Conservation (phyloP, 2,888 invertebrate species). For the Plagodis pulveraria region DNA sequence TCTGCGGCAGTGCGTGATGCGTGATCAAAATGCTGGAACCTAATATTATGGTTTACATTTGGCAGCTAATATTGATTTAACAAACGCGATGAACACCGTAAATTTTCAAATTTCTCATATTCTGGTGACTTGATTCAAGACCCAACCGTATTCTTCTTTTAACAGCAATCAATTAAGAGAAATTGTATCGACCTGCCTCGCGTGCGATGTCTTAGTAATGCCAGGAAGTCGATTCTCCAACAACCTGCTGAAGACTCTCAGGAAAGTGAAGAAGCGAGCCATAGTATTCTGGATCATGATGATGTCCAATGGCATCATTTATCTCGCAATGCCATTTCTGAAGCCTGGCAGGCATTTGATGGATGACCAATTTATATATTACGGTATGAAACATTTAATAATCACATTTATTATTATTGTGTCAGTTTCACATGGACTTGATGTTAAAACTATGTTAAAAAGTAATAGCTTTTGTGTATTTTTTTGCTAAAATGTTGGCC, state of each 20-base stretch:
- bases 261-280: slow-evolving; percentile 53
- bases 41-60: too few relatives aligned
- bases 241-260: slow-evolving; percentile 47
- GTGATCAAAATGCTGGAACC: too few relatives aligned
- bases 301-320: slow-evolving; percentile 46
- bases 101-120: too few relatives aligned
- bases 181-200: slow-evolving; percentile 45
- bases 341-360: slow-evolving; percentile 55
- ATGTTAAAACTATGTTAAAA: too few relatives aligned
- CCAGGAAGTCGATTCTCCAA: slow-evolving; percentile 45
- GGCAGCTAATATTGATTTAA: too few relatives aligned
- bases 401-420: too few relatives aligned
- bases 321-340: slow-evolving; percentile 46
- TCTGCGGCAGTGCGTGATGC: too few relatives aligned
- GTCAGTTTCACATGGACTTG: too few relatives aligned
- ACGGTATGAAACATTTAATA: slow-evolving; percentile 24
- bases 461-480: too few relatives aligned
- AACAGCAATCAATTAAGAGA: slow-evolving; percentile 46
- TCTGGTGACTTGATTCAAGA: too few relatives aligned
- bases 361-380: slow-evolving; percentile 48
- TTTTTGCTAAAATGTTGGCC: too few relatives aligned
- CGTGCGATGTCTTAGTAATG: slow-evolving; percentile 42
- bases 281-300: slow-evolving; percentile 52
- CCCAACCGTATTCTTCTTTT: neutral
- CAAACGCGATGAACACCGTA: too few relatives aligned